Evolutionary conservation across 2,113 vertebrate species (phyloP).

Genomic region (Verasper variegatus): DNA sequence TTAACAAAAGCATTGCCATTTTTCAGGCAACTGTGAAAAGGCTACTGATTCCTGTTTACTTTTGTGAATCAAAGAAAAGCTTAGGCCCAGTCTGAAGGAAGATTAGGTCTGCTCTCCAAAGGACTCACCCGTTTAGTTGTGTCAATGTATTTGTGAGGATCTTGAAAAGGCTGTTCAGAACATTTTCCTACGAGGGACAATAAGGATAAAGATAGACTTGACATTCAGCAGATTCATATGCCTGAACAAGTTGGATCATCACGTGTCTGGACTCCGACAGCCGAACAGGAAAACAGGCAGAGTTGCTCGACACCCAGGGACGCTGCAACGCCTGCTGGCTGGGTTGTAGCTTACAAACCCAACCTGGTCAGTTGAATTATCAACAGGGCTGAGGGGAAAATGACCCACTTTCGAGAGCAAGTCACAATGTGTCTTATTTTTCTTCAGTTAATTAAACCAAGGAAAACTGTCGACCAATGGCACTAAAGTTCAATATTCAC

Average conservation of each 20-base stretch:
- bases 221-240: slow-evolving; percentile 2
- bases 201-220: neutral
- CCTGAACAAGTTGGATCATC: slow-evolving; percentile 22
- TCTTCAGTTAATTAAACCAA: no score
- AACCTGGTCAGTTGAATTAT: no score
- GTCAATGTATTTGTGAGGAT: neutral
- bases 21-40: neutral
- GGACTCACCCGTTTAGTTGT: neutral
- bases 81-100: neutral
- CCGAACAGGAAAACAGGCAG: neutral
- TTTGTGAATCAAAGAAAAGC: slow-evolving; percentile 1
- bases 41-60: neutral
- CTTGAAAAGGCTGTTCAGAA: slow-evolving; percentile 6
- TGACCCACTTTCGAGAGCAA: no score
- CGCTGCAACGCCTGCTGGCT: neutral
- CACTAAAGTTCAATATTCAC: no score
- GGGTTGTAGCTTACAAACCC: neutral
- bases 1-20: neutral
- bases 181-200: slow-evolving; percentile 24
- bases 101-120: neutral
- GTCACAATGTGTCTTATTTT: no score
- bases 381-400: no score
- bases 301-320: slow-evolving; percentile 1
- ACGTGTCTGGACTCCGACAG: slow-evolving; percentile 17
- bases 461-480: no score